phyloP scores from a whole-genome alignment of 2,113 vertebrate genomes.

The Todiramphus chloris region DNA sequence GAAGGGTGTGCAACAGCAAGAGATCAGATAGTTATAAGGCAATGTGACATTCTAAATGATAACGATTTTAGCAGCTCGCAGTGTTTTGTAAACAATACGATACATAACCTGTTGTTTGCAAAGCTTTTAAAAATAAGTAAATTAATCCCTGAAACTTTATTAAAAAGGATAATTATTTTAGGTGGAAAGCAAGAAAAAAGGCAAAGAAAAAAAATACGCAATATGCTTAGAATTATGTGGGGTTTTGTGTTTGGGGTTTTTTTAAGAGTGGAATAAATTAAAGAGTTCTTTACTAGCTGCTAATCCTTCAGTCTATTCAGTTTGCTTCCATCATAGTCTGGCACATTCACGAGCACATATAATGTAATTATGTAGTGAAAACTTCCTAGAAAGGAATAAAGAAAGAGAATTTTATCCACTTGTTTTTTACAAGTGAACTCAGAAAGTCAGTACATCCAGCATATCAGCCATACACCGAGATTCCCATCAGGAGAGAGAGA shows the following conservation, averaged over 20 bases:
- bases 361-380: neutral
- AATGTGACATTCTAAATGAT: neutral
- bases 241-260: neutral
- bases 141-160: neutral
- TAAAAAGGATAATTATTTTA: neutral
- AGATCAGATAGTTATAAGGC: neutral
- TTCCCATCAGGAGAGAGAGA: neutral
- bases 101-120: neutral
- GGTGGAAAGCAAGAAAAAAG: neutral
- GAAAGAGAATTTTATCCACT: neutral
- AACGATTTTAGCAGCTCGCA: neutral
- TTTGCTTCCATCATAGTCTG: neutral
- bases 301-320: neutral
- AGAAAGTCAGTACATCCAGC: neutral
- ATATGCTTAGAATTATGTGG: neutral
- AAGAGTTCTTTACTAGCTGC: neutral
- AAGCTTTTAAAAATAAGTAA: neutral
- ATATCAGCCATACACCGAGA: neutral
- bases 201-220: neutral
- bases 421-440: neutral
- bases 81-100: neutral
- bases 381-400: neutral
- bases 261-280: neutral
- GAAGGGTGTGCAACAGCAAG: neutral
- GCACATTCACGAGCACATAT: neutral